A percentile compares a stretch with the other conserved stretches of the same genome.
phyloP scores from a whole-genome alignment of 2,888 invertebrate species.

The Phyllotreta striolata region DNA sequence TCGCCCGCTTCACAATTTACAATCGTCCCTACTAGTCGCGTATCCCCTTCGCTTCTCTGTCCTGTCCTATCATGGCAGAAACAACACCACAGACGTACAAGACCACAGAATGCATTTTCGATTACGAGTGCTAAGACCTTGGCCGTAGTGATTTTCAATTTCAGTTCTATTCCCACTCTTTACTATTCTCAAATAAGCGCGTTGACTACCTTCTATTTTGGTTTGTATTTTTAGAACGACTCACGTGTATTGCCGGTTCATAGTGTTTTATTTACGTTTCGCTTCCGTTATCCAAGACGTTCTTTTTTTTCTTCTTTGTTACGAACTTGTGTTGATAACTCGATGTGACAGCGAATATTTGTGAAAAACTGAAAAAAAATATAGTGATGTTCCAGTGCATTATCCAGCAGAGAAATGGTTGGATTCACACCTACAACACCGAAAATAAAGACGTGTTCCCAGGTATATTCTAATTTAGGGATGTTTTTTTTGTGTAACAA shows the following conservation, averaged over 20 bases:
- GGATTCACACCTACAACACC: constrained; percentile 75
- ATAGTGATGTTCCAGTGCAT: constrained; percentile 81
- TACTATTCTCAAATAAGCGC: constrained; percentile 28
- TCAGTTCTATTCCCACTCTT: constrained; percentile 25
- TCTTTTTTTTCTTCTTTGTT: constrained; percentile 30
- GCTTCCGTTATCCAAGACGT: constrained; percentile 46
- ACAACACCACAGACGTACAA: constrained; percentile 27
- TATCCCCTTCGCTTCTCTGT: constrained; percentile 25
- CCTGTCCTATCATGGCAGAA: constrained; percentile 30
- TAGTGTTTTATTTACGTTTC: constrained; percentile 50
- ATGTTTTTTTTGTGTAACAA: constrained; percentile 20
- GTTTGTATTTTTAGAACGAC: constrained; percentile 46
- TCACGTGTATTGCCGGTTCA: constrained; percentile 41
- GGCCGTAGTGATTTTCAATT: constrained; percentile 31
- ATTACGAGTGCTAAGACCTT: constrained; percentile 31
- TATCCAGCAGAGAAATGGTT: constrained; percentile 80
- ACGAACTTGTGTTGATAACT: constrained; percentile 10
- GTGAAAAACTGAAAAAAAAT: constrained; percentile 20
- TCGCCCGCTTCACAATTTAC: constrained; percentile 35
- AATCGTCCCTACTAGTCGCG: constrained; percentile 35
- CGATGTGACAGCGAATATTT: constrained; percentile 25
- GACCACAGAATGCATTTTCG: constrained; percentile 32
- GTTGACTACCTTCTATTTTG: constrained; percentile 35
- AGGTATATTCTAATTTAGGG: constrained; percentile 62
- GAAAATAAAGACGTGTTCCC: constrained; percentile 78